Conservation (phyloP, 2,113 vertebrate genomes). For the Rissa tridactyla region DNA sequence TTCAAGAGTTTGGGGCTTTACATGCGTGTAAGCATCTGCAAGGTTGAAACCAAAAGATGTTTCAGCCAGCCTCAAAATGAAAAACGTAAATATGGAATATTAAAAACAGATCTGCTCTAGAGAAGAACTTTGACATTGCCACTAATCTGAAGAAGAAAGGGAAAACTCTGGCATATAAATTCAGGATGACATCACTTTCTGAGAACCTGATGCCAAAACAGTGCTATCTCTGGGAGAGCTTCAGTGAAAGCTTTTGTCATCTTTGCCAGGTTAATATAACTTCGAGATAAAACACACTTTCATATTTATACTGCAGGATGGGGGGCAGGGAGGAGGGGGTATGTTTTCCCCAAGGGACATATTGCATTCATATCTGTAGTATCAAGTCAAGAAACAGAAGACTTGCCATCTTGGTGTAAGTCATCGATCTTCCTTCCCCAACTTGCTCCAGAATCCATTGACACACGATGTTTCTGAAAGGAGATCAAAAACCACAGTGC, state of each 20-base stretch:
- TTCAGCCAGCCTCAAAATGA: background rate
- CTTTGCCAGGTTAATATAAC: slow-evolving; percentile 7
- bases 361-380: background rate
- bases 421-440: background rate
- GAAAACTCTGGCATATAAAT: slow-evolving; percentile 31
- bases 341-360: background rate
- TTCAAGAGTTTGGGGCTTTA: background rate
- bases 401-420: background rate
- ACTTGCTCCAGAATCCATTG: background rate
- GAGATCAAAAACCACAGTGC: background rate
- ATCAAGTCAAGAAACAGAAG: background rate
- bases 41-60: background rate
- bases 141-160: slow-evolving; percentile 41
- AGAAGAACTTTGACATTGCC: slow-evolving; percentile 30
- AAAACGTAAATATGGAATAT: slow-evolving; percentile 39
- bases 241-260: background rate
- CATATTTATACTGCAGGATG: background rate
- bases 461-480: background rate
- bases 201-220: background rate
- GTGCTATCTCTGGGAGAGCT: slow-evolving; percentile 12
- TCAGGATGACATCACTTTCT: slow-evolving; percentile 24
- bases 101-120: slow-evolving; percentile 43
- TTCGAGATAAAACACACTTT: background rate
- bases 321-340: background rate
- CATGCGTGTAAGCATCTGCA: background rate